Conservation (phyloP, 2,888 invertebrate species). For the Saturnia japonica region DNA sequence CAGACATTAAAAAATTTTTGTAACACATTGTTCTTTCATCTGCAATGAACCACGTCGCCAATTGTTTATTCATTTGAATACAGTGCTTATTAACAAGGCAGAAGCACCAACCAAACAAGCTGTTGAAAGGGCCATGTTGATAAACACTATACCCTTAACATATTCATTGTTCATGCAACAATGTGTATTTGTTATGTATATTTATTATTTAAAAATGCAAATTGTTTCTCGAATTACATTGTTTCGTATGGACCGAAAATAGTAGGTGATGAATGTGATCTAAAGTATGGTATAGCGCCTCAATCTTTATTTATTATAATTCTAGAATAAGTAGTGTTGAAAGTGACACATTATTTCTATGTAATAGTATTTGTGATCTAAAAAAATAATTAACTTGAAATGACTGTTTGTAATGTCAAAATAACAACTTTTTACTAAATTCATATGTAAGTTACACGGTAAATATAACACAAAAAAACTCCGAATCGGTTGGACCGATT, state of each 20-base stretch:
- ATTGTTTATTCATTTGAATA: constrained; percentile 15
- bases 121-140: constrained; percentile 64
- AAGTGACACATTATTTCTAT: neutral
- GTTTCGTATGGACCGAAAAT: constrained; percentile 46
- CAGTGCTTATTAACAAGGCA: constrained; percentile 27
- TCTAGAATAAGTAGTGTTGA: too few species aligned
- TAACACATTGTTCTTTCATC: constrained; percentile 4
- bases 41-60: constrained; percentile 6
- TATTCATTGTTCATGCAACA: constrained; percentile 68
- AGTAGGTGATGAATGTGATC: constrained; percentile 29
- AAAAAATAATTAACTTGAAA: too few species aligned
- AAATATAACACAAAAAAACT: too few species aligned
- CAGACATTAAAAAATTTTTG: neutral
- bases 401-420: too few species aligned
- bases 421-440: too few species aligned
- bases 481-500: too few species aligned
- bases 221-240: constrained; percentile 53
- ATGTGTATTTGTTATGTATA: constrained; percentile 55
- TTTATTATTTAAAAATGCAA: constrained; percentile 65
- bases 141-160: constrained; percentile 67
- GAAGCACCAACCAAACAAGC: constrained; percentile 40
- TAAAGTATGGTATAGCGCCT: neutral
- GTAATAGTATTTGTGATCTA: too few species aligned
- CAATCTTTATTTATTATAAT: too few species aligned
- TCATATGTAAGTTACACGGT: too few species aligned